These are phyloP conservation scores for Acanthurus leucopareius DNA, from an alignment of 2,797 vertebrate species.

Conservation along the genomic window DNA sequence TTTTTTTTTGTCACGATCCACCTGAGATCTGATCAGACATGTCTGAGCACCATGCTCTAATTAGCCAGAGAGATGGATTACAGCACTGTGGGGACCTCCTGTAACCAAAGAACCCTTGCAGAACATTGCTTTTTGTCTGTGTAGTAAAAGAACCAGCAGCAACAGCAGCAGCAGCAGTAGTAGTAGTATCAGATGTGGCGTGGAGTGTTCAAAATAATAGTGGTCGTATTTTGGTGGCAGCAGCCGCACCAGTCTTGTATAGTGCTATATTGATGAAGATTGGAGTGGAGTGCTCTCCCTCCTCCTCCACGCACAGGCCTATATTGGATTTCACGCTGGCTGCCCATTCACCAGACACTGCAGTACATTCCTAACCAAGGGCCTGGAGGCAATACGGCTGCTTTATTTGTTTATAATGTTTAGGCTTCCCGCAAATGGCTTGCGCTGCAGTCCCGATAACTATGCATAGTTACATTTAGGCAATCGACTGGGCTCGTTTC, in stretches of 20 bases:
- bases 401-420: conserved; percentile 89
- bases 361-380: conserved; percentile 81
- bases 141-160: conserved; percentile 35
- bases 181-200: conserved; percentile 54
- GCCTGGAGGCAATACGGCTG: conserved; percentile 81
- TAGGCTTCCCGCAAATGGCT: conserved; percentile 83
- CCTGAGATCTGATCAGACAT: conserved; percentile 1
- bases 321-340: conserved; percentile 83
- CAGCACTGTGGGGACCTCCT: conserved; percentile 27
- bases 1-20: conserved; percentile 50
- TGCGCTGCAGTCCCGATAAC: conserved; percentile 79
- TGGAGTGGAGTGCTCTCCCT: conserved; percentile 74
- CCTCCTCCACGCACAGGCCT: conserved; percentile 67
- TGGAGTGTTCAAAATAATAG: conserved; percentile 69
- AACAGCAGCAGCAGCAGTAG: conserved; percentile 13
- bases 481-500: conserved; percentile 85
- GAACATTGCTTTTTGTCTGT: conserved; percentile 26
- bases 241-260: conserved; percentile 70
- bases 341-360: conserved; percentile 85
- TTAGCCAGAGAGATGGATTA: conserved; percentile 56
- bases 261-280: conserved; percentile 82
- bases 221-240: conserved; percentile 72
- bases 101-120: conserved; percentile 25
- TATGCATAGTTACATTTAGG: conserved; percentile 86
- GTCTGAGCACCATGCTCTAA: conserved; percentile 35